A percentile compares a stretch with the other conserved stretches of the same genome.
These are phyloP conservation scores for Hippotragus niger DNA, from an alignment of 2,113 vertebrate genomes.

Conservation along the genomic window DNA sequence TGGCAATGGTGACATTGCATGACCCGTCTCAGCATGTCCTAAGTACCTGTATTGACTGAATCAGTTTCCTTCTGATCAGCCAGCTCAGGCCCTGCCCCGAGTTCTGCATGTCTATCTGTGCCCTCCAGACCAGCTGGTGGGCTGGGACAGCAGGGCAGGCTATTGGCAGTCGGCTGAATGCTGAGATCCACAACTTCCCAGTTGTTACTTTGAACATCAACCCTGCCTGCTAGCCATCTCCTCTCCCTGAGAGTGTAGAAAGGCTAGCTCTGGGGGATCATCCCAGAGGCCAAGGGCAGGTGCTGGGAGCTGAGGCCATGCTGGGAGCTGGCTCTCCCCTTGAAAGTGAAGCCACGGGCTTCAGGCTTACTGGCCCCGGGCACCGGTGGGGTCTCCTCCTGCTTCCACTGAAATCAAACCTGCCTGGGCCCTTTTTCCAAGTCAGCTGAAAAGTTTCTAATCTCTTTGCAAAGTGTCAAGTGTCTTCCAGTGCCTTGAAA, in stretches of 20 bases:
- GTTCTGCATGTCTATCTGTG: accelerated
- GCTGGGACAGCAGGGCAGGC: not conserved
- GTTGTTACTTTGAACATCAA: not conserved
- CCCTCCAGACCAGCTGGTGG: not conserved
- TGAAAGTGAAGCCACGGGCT: constrained; percentile 13
- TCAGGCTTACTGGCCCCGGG: constrained; percentile 1
- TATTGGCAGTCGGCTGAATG: not conserved
- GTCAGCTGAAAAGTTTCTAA: constrained; percentile 78
- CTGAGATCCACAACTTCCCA: not conserved
- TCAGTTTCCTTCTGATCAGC: not conserved
- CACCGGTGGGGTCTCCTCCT: not conserved
- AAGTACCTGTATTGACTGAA: not conserved
- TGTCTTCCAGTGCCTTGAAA: constrained; percentile 77
- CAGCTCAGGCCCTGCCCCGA: not conserved
- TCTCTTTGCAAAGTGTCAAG: constrained; percentile 79
- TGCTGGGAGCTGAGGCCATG: not conserved
- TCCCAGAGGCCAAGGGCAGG: not conserved
- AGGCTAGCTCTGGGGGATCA: not conserved
- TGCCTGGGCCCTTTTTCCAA: constrained; percentile 59
- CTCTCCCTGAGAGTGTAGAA: not conserved
- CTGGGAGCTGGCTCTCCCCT: not conserved
- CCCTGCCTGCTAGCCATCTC: not conserved
- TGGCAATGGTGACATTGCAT: accelerated
- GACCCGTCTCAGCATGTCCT: not conserved
- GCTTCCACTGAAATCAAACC: constrained; percentile 32